phyloP scores from a whole-genome alignment of 2,113 vertebrate genomes.

The Gasterosteus nipponicus region DNA sequence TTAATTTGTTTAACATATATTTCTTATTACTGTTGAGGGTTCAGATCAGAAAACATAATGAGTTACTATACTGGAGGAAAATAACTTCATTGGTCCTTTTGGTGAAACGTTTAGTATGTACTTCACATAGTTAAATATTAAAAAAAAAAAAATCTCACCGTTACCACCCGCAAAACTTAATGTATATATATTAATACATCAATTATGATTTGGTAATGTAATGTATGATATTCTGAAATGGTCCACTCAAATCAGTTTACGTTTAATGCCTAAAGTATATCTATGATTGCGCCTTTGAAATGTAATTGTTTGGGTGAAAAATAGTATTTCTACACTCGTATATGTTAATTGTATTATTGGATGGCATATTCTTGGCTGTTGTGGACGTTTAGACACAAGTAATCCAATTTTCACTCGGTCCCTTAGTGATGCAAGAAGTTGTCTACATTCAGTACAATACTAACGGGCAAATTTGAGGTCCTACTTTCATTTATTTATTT shows the following conservation, averaged over 20 bases:
- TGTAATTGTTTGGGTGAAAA: background rate
- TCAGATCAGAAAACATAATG: no score
- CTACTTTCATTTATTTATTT: background rate
- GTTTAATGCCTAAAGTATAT: background rate
- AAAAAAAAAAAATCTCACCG: background rate
- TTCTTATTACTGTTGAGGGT: no score
- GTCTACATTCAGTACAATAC: background rate
- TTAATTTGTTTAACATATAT: background rate
- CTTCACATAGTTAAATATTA: background rate
- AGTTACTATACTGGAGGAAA: background rate
- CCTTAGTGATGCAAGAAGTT: no score
- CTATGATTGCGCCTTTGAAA: background rate
- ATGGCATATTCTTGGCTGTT: background rate
- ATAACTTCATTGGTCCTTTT: background rate
- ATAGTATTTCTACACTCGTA: background rate
- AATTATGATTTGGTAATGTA: background rate
- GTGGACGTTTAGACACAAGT: background rate
- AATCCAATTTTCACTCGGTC: background rate
- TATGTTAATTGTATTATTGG: no score
- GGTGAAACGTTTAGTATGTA: background rate
- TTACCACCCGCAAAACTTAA: background rate
- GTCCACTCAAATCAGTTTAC: background rate
- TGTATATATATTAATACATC: background rate
- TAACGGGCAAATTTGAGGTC: background rate
- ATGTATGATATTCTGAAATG: background rate